Conservation (phyloP, 2,888 invertebrate species). For the Nycteola revayana region DNA sequence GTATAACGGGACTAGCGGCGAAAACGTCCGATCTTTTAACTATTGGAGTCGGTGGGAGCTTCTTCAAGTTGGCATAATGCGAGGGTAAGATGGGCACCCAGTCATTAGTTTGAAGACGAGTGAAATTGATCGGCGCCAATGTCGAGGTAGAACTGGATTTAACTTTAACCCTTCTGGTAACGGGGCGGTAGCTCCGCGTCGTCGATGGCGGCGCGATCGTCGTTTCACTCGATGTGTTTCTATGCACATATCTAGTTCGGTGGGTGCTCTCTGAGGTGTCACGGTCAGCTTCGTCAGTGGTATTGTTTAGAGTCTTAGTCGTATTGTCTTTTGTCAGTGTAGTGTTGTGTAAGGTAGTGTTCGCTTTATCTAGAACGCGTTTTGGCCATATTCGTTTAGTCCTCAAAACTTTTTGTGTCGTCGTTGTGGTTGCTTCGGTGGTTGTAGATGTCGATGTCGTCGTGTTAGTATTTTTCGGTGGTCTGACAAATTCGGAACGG, state of each 20-base stretch:
- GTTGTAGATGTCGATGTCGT: constrained; percentile 48
- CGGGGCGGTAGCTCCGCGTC: constrained; percentile 56
- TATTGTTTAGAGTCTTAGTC: constrained; percentile 40
- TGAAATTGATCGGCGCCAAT: constrained; percentile 43
- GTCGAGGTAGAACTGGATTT: constrained; percentile 48
- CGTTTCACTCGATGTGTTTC: constrained; percentile 37
- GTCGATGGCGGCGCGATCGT: constrained; percentile 43
- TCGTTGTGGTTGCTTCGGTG: constrained; percentile 47
- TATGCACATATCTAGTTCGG: constrained; percentile 45
- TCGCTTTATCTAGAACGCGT: constrained; percentile 26
- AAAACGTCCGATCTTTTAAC: constrained; percentile 51
- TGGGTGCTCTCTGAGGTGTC: constrained; percentile 47
- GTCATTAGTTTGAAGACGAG: constrained; percentile 56
- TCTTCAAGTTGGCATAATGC: constrained; percentile 52
- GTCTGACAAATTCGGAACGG: constrained; percentile 57
- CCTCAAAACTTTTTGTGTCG: constrained; percentile 59
- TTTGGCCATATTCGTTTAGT: constrained; percentile 77
- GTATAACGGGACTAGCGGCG: constrained; percentile 27
- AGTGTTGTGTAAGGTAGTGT: constrained; percentile 23
- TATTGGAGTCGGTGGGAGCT: constrained; percentile 36
- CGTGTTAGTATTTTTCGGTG: constrained; percentile 46
- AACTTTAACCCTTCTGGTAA: constrained; percentile 61
- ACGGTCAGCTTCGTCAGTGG: constrained; percentile 45
- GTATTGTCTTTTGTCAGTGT: constrained; percentile 41
- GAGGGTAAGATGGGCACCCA: constrained; percentile 74